These are phyloP conservation scores for Drosophila sproati DNA, from an alignment of 1,140 invertebrate genomes.

Conservation along the genomic window DNA sequence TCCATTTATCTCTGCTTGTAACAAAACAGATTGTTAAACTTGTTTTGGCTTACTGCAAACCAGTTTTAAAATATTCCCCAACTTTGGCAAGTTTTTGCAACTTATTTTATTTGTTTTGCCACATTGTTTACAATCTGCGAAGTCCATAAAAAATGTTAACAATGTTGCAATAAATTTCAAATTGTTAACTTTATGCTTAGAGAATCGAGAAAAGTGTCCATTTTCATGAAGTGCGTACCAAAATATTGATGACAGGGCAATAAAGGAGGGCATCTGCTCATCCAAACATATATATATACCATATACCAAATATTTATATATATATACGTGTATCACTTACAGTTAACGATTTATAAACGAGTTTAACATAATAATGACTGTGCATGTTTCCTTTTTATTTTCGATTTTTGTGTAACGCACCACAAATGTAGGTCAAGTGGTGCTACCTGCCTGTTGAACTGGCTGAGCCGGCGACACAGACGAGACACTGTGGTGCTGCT, in stretches of 20 bases:
- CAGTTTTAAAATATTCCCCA: not conserved
- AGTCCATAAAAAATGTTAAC: too few relatives aligned
- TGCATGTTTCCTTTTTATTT: constrained; percentile 34
- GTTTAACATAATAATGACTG: constrained; percentile 72
- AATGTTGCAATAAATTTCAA: too few relatives aligned
- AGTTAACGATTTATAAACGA: constrained; percentile 43
- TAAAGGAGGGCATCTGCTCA: constrained; percentile 7
- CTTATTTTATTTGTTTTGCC: not conserved
- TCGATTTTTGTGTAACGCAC: constrained; percentile 38
- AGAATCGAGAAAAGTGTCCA: constrained; percentile 8
- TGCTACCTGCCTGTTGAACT: constrained; percentile 35
- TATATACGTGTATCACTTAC: constrained; percentile 5
- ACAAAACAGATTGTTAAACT: not conserved
- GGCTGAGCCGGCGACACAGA: constrained; percentile 14
- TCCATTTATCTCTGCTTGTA: not conserved
- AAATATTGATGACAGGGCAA: constrained; percentile 9
- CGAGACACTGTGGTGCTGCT: constrained; percentile 2
- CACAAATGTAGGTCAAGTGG: constrained; percentile 71
- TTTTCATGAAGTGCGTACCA: not conserved
- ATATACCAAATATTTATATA: not conserved
- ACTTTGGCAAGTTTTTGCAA: not conserved
- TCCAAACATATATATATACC: not conserved
- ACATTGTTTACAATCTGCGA: not conserved
- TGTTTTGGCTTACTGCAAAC: not conserved
- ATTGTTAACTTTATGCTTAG: too few relatives aligned